Base-by-base conservation (phyloP, 2,113 vertebrate species). In the Lucifuga dentata region DNA sequence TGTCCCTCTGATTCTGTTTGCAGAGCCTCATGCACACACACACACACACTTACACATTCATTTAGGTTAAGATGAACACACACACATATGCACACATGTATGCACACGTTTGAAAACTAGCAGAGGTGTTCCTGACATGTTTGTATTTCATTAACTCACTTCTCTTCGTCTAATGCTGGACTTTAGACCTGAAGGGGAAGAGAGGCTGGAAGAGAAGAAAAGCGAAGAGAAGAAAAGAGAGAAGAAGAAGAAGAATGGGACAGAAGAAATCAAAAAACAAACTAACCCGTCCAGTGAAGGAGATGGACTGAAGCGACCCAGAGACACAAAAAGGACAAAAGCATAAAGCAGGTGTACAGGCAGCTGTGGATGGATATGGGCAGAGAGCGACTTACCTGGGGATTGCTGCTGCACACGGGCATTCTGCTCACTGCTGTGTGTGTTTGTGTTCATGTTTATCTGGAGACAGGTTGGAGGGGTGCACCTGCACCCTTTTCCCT, bases 361-460 rank as follows among this genome's bases (percentile, higher is more conserved):
- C 20, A 17, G 10, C 1, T 23, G 56, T 40, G 48, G 43, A 36
- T 45, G 72, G 81, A 74, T 50, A 92, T 91, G 89, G 71, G 65
- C 56, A 69, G 60, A 44, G 84, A 83, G 49, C 73, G 69, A 17
- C 72, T 81, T 33, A 83, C 39, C 38, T 13, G 52, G 76, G 73
- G 84, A 29, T 11, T 91, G 53, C 58, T 90, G 39, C 76, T 90
- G 48, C 88, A 86, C 20, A 36, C 76, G 60, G 84, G 77, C 32
- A 5, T 88, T 11, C 65, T 91, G 33, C 59, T 93, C 52, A 76
- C 55, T 0, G 60, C 70, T 4, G 64, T 89, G 65, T 86, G 83
- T 16, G 44, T 92, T 40, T 86, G 86, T 36, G 21, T 87, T 41
- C 90, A 89, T 32, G 33, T 93, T 61, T 92, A 89, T 65, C 68